Conservation (phyloP, 1,140 invertebrate species). For the Caenorhabditis tropicalis region DNA sequence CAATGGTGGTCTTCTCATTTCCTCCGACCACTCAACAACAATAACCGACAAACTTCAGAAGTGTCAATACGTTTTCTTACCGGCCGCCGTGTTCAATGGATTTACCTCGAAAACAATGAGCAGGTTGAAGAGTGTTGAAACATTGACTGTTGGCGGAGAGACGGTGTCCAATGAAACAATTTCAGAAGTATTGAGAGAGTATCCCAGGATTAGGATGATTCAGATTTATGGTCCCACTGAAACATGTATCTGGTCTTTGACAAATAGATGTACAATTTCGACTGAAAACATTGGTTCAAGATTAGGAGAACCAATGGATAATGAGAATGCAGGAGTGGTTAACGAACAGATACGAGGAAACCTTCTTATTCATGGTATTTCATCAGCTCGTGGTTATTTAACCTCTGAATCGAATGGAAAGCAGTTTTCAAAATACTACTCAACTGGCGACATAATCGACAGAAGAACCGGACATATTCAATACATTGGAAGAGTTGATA, state of each 20-base stretch:
- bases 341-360: constrained; percentile 42
- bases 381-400: constrained; percentile 48
- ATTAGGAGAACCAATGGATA: constrained; percentile 54
- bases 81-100: constrained; percentile 65
- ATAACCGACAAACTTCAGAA: constrained; percentile 35
- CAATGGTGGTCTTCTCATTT: constrained; percentile 54
- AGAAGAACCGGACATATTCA: not conserved
- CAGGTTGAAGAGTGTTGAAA: constrained; percentile 46
- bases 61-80: constrained; percentile 57
- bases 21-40: not conserved
- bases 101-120: constrained; percentile 50
- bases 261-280: constrained; percentile 47
- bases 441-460: constrained; percentile 49
- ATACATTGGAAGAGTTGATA: constrained; percentile 60
- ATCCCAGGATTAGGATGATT: constrained; percentile 38
- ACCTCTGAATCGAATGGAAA: not conserved
- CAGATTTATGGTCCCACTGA: constrained; percentile 70
- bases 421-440: constrained; percentile 2
- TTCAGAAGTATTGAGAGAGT: not conserved
- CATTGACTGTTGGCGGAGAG: constrained; percentile 64
- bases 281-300: constrained; percentile 46
- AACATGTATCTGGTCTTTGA: constrained; percentile 60
- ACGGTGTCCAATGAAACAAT: constrained; percentile 50
- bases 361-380: constrained; percentile 34
- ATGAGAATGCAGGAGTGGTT: not conserved